Percentiles rank a stretch among this genome's conserved stretches.
These are phyloP conservation scores for Ornithoptera priamus DNA, from an alignment of 2,888 invertebrate species.

Conservation along the genomic window DNA sequence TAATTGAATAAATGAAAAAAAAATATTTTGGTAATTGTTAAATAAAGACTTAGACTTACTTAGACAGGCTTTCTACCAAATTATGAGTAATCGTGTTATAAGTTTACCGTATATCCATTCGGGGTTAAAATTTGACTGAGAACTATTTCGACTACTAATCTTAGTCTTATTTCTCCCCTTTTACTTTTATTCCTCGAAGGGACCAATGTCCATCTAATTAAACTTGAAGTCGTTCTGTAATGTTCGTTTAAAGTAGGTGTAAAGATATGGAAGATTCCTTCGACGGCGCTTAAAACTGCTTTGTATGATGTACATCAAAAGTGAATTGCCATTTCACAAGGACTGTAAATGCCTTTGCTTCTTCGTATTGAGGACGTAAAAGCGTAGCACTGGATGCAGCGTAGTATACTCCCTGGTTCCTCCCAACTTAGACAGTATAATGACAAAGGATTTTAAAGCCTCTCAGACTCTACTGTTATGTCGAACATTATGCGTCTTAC, in stretches of 20 bases:
- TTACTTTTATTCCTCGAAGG: too few relatives aligned
- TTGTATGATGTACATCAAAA: conserved; percentile 10
- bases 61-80: too few relatives aligned
- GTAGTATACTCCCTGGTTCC: conserved; percentile 9
- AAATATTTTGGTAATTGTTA: too few relatives aligned
- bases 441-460: conserved; percentile 28
- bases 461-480: conserved; percentile 13
- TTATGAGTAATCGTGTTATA: too few relatives aligned
- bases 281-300: conserved; percentile 6
- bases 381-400: conserved; percentile 24
- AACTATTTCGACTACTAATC: too few relatives aligned
- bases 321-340: conserved; percentile 1
- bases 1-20: too few relatives aligned
- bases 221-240: background rate
- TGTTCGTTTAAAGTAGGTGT: background rate
- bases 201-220: too few relatives aligned
- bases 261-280: background rate
- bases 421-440: conserved; percentile 22
- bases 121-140: too few relatives aligned
- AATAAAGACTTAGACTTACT: too few relatives aligned
- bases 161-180: too few relatives aligned
- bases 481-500: background rate
- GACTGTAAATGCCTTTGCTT: conserved; percentile 13
- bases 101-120: too few relatives aligned
- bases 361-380: conserved; percentile 17